Conservation (phyloP, 2,888 invertebrate genomes). For the Euphydryas editha region DNA sequence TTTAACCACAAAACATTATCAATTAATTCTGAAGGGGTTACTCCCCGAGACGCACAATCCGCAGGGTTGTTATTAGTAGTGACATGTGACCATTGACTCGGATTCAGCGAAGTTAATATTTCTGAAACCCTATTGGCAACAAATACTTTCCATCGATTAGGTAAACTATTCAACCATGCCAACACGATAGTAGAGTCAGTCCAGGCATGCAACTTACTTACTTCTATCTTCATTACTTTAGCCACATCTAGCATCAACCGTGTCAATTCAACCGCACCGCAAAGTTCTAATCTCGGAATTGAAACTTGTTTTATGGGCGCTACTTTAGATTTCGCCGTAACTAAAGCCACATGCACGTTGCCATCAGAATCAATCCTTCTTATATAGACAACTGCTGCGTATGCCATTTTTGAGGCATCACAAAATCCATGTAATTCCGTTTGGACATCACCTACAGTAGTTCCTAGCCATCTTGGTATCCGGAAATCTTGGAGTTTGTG, state of each 20-base stretch:
- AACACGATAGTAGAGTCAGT: conserved; percentile 33
- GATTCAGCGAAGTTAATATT: conserved; percentile 33
- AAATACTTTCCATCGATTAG: conserved; percentile 37
- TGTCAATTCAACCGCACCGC: conserved; percentile 4
- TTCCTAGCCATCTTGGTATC: conserved; percentile 4
- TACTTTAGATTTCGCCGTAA: conserved; percentile 33
- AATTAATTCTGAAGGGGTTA: background rate
- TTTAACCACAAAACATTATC: background rate
- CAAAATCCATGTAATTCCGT: background rate
- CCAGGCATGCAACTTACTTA: conserved; percentile 29
- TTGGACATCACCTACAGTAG: background rate
- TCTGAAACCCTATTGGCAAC: conserved; percentile 37
- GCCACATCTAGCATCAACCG: conserved; percentile 21
- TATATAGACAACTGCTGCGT: background rate
- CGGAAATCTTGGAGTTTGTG: background rate
- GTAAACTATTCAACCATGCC: conserved; percentile 23
- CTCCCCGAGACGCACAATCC: conserved; percentile 18
- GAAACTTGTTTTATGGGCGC: conserved; percentile 23
- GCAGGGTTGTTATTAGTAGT: conserved; percentile 30
- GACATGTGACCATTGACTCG: conserved; percentile 4
- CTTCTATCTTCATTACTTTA: background rate
- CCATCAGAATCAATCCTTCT: conserved; percentile 20
- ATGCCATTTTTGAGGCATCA: background rate
- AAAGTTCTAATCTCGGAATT: conserved; percentile 20
- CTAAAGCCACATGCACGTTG: conserved; percentile 26